Conservation (phyloP, 2,888 invertebrate species). For the Tryphoninae sp. region DNA sequence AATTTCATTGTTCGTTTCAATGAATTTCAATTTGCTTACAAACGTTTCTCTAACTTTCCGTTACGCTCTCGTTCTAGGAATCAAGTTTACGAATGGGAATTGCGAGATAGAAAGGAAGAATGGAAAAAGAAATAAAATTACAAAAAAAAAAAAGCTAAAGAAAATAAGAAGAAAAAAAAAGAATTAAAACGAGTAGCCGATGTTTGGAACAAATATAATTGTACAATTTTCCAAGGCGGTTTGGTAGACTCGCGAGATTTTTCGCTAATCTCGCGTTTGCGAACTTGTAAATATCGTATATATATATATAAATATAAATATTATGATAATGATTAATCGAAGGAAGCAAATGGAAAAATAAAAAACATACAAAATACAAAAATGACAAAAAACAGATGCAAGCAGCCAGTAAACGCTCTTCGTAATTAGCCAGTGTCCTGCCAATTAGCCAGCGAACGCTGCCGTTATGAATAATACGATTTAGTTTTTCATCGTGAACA, state of each 20-base stretch:
- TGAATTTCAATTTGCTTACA: neutral
- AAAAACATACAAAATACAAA: conserved; percentile 26
- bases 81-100: conserved; percentile 15
- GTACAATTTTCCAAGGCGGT: conserved; percentile 50
- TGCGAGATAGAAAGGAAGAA: neutral
- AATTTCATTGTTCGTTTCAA: neutral
- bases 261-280: conserved; percentile 27
- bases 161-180: conserved; percentile 25
- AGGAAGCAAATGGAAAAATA: conserved; percentile 22
- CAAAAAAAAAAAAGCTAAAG: neutral
- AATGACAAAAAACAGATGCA: conserved; percentile 33
- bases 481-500: conserved; percentile 50
- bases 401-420: conserved; percentile 48
- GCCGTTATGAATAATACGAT: conserved; percentile 68
- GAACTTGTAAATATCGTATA: conserved; percentile 55
- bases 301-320: neutral
- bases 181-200: neutral
- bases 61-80: neutral
- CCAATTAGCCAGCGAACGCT: conserved; percentile 71
- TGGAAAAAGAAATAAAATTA: neutral
- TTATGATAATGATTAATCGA: conserved; percentile 20
- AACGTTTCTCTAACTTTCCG: neutral
- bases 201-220: conserved; percentile 55
- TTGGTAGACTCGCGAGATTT: conserved; percentile 40
- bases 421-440: conserved; percentile 66